Evolutionary conservation across 2,113 vertebrate species (phyloP).

Genomic region (Sander vitreus): DNA sequence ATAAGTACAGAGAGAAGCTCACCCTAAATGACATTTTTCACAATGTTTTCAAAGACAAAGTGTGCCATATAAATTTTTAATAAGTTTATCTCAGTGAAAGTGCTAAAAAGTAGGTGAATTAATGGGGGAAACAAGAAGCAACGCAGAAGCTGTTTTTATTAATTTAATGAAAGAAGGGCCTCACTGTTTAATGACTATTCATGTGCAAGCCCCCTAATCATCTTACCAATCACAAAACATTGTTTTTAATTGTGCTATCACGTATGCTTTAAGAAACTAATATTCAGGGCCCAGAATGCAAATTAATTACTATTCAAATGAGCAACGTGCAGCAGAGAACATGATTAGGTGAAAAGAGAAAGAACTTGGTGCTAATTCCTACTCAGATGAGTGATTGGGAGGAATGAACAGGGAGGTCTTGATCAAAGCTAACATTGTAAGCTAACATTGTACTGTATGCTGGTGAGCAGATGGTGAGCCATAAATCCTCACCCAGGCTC

Average conservation of each 20-base stretch:
- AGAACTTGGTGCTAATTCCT: slow-evolving; percentile 78
- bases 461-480: slow-evolving; percentile 86
- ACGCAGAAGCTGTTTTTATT: background rate
- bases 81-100: slow-evolving; percentile 44
- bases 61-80: slow-evolving; percentile 30
- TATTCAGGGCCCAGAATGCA: slow-evolving; percentile 61
- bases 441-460: slow-evolving; percentile 86
- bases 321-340: slow-evolving; percentile 60
- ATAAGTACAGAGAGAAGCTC: slow-evolving; percentile 56
- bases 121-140: background rate
- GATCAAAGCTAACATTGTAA: slow-evolving; percentile 88
- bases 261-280: slow-evolving; percentile 62
- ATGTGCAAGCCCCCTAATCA: slow-evolving; percentile 39
- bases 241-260: slow-evolving; percentile 71
- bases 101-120: slow-evolving; percentile 13
- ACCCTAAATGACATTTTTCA: slow-evolving; percentile 65
- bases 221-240: slow-evolving; percentile 58
- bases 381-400: slow-evolving; percentile 83
- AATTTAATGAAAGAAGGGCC: background rate
- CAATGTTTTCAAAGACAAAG: slow-evolving; percentile 69
- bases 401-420: slow-evolving; percentile 84
- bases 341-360: slow-evolving; percentile 70
- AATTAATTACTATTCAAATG: slow-evolving; percentile 78
- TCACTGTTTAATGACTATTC: slow-evolving; percentile 9
- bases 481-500: slow-evolving; percentile 84